Percentiles rank a stretch among this genome's conserved stretches.
These are phyloP conservation scores for Zaprionus capensis DNA, from an alignment of 1,140 invertebrate genomes.

Conservation along the genomic window DNA sequence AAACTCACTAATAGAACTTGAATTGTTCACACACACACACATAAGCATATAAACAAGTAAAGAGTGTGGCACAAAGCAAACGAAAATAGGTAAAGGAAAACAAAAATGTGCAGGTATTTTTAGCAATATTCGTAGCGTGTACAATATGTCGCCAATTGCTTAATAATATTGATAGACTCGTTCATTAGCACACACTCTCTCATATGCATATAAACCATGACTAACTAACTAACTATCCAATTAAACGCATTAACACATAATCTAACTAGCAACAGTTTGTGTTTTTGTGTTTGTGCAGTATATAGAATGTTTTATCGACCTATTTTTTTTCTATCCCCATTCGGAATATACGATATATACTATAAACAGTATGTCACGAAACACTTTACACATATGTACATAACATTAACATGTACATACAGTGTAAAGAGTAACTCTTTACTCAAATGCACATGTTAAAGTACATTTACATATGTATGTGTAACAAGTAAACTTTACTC, in stretches of 20 bases:
- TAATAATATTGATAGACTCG: slow-evolving; percentile 63
- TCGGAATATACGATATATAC: slow-evolving; percentile 19
- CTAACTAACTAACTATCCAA: slow-evolving; percentile 40
- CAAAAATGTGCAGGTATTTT: slow-evolving; percentile 72
- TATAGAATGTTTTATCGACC: slow-evolving; percentile 63
- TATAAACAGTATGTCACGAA: background rate
- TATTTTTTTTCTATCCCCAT: slow-evolving; percentile 49
- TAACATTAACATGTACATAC: too few species aligned
- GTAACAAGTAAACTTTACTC: too few species aligned
- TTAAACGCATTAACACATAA: slow-evolving; percentile 33
- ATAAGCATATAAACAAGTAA: slow-evolving; percentile 67
- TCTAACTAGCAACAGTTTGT: slow-evolving; percentile 23
- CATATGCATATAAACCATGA: slow-evolving; percentile 53
- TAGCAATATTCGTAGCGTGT: slow-evolving; percentile 79
- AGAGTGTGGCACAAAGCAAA: slow-evolving; percentile 54
- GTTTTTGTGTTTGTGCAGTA: slow-evolving; percentile 36
- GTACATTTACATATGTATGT: too few species aligned
- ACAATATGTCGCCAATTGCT: slow-evolving; percentile 76
- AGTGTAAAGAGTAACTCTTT: too few species aligned
- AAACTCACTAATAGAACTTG: slow-evolving; percentile 5
- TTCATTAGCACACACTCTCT: slow-evolving; percentile 48
- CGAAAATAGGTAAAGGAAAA: slow-evolving; percentile 11
- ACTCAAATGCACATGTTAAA: too few species aligned
- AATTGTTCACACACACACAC: slow-evolving; percentile 19
- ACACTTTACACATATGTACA: too few species aligned